Conservation (phyloP, 2,888 invertebrate species). For the Encarsia formosa region DNA sequence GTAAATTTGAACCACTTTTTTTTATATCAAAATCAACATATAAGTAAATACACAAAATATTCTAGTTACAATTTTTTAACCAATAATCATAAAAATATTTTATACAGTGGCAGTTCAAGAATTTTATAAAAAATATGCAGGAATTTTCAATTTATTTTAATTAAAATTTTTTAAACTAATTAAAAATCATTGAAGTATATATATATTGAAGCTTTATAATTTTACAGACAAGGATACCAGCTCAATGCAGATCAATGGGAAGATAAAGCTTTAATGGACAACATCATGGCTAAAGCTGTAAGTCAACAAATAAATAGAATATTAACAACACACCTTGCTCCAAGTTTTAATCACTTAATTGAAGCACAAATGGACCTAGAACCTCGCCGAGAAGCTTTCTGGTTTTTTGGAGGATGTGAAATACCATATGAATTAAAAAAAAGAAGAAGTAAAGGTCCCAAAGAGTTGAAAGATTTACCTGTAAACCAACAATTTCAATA, state of each 20-base stretch:
- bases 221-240: constrained; percentile 39
- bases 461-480: constrained; percentile 55
- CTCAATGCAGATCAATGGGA: constrained; percentile 21
- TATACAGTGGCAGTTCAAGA: too few species aligned
- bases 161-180: constrained; percentile 4
- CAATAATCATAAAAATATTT: too few species aligned
- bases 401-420: constrained; percentile 74
- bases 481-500: constrained; percentile 69
- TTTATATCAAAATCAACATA: too few species aligned
- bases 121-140: too few species aligned
- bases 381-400: constrained; percentile 80
- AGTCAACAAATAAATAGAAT: constrained; percentile 68
- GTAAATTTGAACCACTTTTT: too few species aligned
- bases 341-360: constrained; percentile 61
- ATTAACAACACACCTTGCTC: constrained; percentile 59
- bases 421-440: constrained; percentile 50
- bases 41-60: too few species aligned
- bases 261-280: constrained; percentile 44
- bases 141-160: too few species aligned
- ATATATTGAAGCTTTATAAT: constrained; percentile 5
- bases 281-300: constrained; percentile 55
- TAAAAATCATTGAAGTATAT: too few species aligned
- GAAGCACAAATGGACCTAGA: constrained; percentile 67
- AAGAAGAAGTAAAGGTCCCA: constrained; percentile 42
- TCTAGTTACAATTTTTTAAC: too few species aligned